Conservation (phyloP, 2,797 vertebrate species). For the Hippoglossus hippoglossus region DNA sequence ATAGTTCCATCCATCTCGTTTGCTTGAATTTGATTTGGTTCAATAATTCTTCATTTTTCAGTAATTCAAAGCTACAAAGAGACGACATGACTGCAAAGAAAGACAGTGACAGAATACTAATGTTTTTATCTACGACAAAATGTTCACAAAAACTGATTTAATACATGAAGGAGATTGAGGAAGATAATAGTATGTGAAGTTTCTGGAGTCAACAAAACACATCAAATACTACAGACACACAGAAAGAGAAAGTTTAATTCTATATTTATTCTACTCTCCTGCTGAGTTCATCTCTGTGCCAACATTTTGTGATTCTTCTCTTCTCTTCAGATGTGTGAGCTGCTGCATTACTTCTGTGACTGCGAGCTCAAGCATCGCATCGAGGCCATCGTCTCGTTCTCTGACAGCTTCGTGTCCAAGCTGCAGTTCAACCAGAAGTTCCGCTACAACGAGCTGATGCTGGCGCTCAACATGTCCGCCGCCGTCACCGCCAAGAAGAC, state of each 20-base stretch:
- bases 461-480: conserved; percentile 98
- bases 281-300: not conserved
- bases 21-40: conserved; percentile 23
- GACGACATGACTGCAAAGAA: conserved; percentile 23
- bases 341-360: conserved; percentile 98
- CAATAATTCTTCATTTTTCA: conserved; percentile 48
- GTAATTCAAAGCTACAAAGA: conserved; percentile 21
- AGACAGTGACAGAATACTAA: conserved; percentile 48
- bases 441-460: conserved; percentile 98
- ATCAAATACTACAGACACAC: not conserved
- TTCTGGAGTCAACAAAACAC: too few species aligned
- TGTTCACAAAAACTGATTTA: not conserved
- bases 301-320: not conserved
- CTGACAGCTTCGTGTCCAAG: conserved; percentile 95
- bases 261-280: not conserved
- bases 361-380: conserved; percentile 97
- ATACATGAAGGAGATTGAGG: too few species aligned
- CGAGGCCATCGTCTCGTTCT: conserved; percentile 96
- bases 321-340: conserved; percentile 92
- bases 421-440: conserved; percentile 98
- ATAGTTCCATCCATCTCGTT: too few species aligned
- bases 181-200: too few species aligned
- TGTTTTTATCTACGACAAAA: conserved; percentile 26
- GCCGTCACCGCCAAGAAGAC: conserved; percentile 98
- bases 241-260: not conserved